These are phyloP conservation scores for Himalopsyche anomala DNA, from an alignment of 2,888 invertebrate genomes.

Conservation along the genomic window DNA sequence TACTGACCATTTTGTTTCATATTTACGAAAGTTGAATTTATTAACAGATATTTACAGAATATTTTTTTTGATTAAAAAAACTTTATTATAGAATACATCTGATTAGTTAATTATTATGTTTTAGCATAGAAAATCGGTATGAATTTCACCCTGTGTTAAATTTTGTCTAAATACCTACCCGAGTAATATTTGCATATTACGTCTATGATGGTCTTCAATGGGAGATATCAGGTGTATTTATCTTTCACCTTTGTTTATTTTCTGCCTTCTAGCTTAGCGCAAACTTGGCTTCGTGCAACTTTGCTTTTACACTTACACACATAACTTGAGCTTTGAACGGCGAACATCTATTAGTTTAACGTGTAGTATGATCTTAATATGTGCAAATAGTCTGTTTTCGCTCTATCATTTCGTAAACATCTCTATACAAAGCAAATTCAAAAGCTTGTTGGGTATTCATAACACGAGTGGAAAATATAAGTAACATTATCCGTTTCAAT, in stretches of 20 bases:
- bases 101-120: neutral
- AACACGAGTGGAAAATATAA: neutral
- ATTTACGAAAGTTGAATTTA: too few relatives aligned
- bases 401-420: constrained; percentile 26
- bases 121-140: neutral
- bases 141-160: neutral
- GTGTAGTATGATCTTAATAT: constrained; percentile 3
- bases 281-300: constrained; percentile 58
- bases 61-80: neutral
- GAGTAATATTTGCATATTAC: constrained; percentile 24
- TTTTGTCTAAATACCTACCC: neutral
- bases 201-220: constrained; percentile 34
- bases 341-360: neutral
- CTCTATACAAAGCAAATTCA: neutral
- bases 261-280: constrained; percentile 51
- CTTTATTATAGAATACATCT: neutral
- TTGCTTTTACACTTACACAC: constrained; percentile 62
- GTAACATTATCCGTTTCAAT: constrained; percentile 19
- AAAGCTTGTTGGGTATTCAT: neutral
- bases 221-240: constrained; percentile 62
- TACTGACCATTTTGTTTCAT: too few relatives aligned
- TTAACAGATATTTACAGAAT: too few relatives aligned
- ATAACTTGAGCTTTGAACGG: constrained; percentile 46
- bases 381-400: constrained; percentile 19
- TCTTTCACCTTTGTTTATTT: constrained; percentile 61